Base-by-base conservation (phyloP, 2,888 invertebrate species). In the Thera obeliscata region DNA sequence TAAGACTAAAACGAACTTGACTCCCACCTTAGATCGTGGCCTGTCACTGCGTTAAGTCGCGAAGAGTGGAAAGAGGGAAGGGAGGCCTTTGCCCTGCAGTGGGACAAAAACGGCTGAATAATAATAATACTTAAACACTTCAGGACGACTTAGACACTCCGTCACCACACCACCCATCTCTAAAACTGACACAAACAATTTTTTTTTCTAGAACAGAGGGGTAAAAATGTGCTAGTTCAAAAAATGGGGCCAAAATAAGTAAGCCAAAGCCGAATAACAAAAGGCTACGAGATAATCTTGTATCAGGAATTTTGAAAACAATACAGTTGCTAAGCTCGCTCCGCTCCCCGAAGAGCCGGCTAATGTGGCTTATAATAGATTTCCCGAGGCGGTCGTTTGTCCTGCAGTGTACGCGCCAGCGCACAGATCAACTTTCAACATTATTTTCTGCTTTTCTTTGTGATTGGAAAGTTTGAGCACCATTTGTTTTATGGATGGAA, bases 331-430 rank as follows among this genome's bases (percentile, higher is more conserved):
- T 61, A 56, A 60, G 49, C 54, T 57, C 59, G 43, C 52, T 2
- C n/a, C 49, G 33, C 2, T 64, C 72, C 66, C 61, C 4, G 0
- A 56, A 58, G 74, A 63, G 41, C 38, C 41, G 57, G 64, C 73
- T 84, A 84, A 84, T 83, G 75, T 76, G 79, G 79, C 79, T 81
- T 79, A 82, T 85, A 82, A 85, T 80, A 85, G 81, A 86, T 86
- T 86, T 86, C 86, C 85, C 85, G 74, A 66, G 81, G 74, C 75
- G 79, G 74, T 80, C 74, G 81, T 85, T 80, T 77, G 74, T 82
- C 76, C 76, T 75, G 75, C 71, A 56, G 61, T 48, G 60, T 35
- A 66, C 71, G 63, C 71, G 63, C 75, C 71, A 74, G 61, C 69
- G 55, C 67, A 66, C 61, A 64, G 56, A 60, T 56, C 62, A 63